phyloP scores from a whole-genome alignment of 2,797 vertebrate genomes.

The Phyllotis vaccarum region DNA sequence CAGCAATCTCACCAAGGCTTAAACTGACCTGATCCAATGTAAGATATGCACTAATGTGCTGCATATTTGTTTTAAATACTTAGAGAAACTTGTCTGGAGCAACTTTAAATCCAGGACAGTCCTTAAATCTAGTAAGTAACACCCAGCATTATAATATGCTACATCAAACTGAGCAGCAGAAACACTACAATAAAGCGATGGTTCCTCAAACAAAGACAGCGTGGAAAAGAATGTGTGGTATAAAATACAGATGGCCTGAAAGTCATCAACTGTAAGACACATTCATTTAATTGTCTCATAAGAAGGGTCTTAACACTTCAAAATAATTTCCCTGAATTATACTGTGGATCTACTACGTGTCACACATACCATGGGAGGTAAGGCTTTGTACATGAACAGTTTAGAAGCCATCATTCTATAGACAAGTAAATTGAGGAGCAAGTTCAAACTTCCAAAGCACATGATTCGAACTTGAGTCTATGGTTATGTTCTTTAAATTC shows the following conservation, averaged over 20 bases:
- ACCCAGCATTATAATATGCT: not conserved
- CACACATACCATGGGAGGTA: not conserved
- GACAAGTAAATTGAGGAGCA: not conserved
- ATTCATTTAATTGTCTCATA: not conserved
- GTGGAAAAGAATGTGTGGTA: not conserved
- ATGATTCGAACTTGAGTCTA: not conserved
- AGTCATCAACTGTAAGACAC: not conserved
- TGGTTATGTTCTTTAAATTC: not conserved
- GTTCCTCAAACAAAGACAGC: not conserved
- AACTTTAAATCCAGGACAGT: not conserved
- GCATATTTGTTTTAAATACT: constrained; percentile 8
- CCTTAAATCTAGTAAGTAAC: not conserved
- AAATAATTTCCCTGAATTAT: not conserved
- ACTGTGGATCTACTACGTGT: not conserved
- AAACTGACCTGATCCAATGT: not conserved
- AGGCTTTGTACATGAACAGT: not conserved
- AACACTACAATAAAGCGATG: not conserved
- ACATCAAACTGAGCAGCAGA: not conserved
- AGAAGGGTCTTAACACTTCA: not conserved
- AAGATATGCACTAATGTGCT: not conserved
- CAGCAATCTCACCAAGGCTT: not conserved
- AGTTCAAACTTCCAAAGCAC: not conserved
- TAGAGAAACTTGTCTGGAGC: constrained; percentile 5
- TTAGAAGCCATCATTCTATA: constrained; percentile 38
- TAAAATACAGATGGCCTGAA: not conserved